phyloP scores from a whole-genome alignment of 2,113 vertebrate genomes.

The Nothocercus nigrocapillus region DNA sequence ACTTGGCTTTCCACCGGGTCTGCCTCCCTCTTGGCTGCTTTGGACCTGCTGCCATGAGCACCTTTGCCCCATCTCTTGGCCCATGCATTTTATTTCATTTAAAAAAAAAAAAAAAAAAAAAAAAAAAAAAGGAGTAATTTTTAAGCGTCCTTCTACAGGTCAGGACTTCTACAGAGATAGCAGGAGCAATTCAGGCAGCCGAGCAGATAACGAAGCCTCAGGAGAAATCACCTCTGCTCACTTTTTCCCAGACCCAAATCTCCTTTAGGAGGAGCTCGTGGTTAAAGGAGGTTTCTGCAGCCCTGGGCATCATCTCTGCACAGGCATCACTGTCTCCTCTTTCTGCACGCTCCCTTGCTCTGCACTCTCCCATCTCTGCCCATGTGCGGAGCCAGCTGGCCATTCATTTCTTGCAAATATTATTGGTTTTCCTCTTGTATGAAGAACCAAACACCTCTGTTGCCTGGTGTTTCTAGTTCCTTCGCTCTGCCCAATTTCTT shows the following conservation, averaged over 20 bases:
- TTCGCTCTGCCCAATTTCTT: neutral
- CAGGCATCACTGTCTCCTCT: neutral
- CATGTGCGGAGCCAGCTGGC: neutral
- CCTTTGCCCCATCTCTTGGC: neutral
- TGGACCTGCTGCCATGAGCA: neutral
- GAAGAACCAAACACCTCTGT: neutral
- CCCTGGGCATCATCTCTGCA: fast-evolving
- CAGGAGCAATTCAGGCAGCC: neutral
- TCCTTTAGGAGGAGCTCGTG: neutral
- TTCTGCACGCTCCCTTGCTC: fast-evolving
- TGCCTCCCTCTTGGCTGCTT: neutral
- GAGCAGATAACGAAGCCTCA: neutral
- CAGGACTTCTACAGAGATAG: neutral
- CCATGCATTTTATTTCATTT: neutral
- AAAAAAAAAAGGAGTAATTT: neutral
- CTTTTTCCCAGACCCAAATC: neutral
- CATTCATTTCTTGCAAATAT: neutral
- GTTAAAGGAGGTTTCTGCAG: neutral
- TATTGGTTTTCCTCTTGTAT: neutral
- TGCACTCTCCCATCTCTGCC: neutral
- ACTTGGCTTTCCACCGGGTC: too few relatives aligned
- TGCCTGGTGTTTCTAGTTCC: too few relatives aligned
- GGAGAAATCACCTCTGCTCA: neutral
- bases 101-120: neutral
- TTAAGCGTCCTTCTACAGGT: neutral